Conservation (phyloP, 64 coral and sea anemone genomes). For the Pocillopora damicornis region DNA sequence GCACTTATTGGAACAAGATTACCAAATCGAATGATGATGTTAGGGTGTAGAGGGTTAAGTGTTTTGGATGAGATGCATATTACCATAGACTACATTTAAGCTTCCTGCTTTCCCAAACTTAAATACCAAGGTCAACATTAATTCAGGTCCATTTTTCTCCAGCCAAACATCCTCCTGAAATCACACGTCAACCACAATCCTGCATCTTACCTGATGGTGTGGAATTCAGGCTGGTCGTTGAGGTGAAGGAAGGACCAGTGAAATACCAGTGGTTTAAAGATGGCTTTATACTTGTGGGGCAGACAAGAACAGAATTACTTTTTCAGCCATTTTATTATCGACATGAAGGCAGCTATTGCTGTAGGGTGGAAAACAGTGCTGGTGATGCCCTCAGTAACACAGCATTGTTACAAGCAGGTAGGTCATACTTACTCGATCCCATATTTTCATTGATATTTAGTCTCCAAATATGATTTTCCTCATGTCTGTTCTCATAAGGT, state of each 20-base stretch:
- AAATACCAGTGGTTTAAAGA: conserved; percentile 89
- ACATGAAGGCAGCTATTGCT: conserved; percentile 81
- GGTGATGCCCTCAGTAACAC: conserved; percentile 65
- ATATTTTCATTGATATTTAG: too few species aligned
- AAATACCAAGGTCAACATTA: background rate
- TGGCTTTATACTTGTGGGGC: conserved; percentile 37
- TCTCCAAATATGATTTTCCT: background rate
- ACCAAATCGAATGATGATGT: too few species aligned
- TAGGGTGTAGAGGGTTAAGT: too few species aligned
- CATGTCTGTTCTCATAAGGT: background rate
- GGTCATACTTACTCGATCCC: conserved; percentile 3
- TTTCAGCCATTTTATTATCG: conserved; percentile 73
- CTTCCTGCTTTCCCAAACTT: too few species aligned
- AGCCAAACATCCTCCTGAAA: conserved; percentile 54
- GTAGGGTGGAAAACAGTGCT: conserved; percentile 59
- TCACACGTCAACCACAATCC: conserved; percentile 59
- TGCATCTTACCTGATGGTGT: conserved; percentile 53
- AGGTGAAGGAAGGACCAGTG: conserved; percentile 38
- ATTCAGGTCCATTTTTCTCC: background rate
- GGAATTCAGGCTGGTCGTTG: conserved; percentile 15
- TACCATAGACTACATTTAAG: too few species aligned
- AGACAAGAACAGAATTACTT: conserved; percentile 23
- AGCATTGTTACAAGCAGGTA: conserved; percentile 69
- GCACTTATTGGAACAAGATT: too few species aligned
- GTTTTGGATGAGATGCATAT: too few species aligned